Conservation (phyloP, 2,888 invertebrate genomes). For the Cantharis flavilabris region DNA sequence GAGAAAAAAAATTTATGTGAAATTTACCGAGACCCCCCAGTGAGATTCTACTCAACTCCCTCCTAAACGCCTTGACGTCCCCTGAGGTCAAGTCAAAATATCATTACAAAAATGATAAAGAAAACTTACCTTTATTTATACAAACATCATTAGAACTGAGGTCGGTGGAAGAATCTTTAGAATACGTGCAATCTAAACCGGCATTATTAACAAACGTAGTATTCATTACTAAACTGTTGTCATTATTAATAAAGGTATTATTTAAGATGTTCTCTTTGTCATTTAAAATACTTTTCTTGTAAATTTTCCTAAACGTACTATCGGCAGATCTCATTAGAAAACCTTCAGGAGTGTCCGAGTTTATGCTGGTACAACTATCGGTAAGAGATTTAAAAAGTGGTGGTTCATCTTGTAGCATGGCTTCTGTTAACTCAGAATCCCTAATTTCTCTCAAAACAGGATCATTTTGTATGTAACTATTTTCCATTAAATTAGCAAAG, state of each 20-base stretch:
- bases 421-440: conserved; percentile 50
- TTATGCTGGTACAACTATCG: conserved; percentile 51
- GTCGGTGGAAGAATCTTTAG: conserved; percentile 6
- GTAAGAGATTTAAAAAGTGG: conserved; percentile 50
- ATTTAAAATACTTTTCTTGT: conserved; percentile 7
- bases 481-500: conserved; percentile 55
- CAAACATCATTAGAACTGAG: not conserved
- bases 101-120: not conserved
- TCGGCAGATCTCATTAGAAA: conserved; percentile 46
- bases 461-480: conserved; percentile 53
- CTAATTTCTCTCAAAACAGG: conserved; percentile 52
- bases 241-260: conserved; percentile 6
- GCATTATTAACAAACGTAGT: conserved; percentile 4
- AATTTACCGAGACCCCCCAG: too few relatives aligned
- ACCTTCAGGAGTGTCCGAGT: conserved; percentile 50
- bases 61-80: too few relatives aligned
- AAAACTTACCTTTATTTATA: conserved; percentile 5
- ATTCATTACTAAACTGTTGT: not conserved
- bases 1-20: too few relatives aligned
- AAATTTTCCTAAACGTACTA: conserved; percentile 34
- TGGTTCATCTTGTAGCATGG: conserved; percentile 49
- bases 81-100: too few relatives aligned
- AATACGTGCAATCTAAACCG: not conserved
- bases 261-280: conserved; percentile 10
- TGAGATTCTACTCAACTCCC: too few relatives aligned